phyloP scores from a whole-genome alignment of 30 jellyfish, hydroid and myxozoan species.

The Aurelia aurita region DNA sequence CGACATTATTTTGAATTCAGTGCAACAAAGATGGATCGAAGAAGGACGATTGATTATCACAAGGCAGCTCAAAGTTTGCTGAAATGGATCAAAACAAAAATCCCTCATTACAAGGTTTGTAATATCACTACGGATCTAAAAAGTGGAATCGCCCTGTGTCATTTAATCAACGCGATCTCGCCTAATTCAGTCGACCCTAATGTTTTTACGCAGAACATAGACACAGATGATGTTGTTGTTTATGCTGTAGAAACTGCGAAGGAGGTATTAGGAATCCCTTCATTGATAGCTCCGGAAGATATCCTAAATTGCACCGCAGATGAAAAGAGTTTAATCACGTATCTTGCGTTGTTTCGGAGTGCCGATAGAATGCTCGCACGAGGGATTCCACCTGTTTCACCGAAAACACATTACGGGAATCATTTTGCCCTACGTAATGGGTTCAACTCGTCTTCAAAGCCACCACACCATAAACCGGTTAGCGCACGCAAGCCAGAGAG shows the following conservation, averaged over 20 bases:
- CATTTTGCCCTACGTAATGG: background rate
- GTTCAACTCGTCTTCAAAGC: background rate
- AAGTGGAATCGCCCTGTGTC: conserved; percentile 79
- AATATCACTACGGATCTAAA: conserved; percentile 68
- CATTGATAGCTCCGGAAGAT: conserved; percentile 66
- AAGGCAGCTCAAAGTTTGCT: conserved; percentile 82
- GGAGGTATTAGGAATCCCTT: conserved; percentile 92
- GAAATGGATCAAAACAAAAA: conserved; percentile 80
- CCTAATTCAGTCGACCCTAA: conserved; percentile 76
- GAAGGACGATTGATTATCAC: conserved; percentile 57
- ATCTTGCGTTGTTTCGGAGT: conserved; percentile 88
- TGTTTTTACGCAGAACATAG: conserved; percentile 12
- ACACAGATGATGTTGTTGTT: conserved; percentile 71
- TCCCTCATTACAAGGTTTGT: conserved; percentile 62
- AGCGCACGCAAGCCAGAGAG: conserved; percentile 22
- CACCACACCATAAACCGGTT: background rate
- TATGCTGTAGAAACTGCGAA: conserved; percentile 87
- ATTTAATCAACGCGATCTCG: conserved; percentile 78
- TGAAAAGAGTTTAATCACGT: conserved; percentile 84
- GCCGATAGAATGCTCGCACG: conserved; percentile 88
- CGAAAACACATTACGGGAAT: background rate
- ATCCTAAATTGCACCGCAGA: conserved; percentile 75
- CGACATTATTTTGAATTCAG: conserved; percentile 71
- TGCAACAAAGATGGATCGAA: conserved; percentile 46
- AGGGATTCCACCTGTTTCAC: conserved; percentile 73